Percentiles rank a stretch among this genome's conserved stretches.
phyloP scores from a whole-genome alignment of 2,113 vertebrate genomes.

The Phylloscopus trochilus region DNA sequence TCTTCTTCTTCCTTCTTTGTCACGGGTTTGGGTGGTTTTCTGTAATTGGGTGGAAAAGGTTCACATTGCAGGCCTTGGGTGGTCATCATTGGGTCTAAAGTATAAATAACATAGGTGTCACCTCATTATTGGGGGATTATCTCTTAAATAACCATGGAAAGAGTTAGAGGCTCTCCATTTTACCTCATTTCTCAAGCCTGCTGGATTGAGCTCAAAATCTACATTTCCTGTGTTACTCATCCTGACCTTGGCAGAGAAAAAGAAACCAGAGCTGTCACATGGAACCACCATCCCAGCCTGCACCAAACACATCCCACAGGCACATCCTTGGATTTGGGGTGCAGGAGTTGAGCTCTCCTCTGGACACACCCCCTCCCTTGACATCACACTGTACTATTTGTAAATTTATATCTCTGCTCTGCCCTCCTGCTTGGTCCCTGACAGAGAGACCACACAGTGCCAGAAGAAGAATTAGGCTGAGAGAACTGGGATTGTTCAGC shows the following conservation, averaged over 20 bases:
- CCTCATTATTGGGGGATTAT: no score
- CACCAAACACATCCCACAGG: not conserved
- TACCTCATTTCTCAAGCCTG: not conserved
- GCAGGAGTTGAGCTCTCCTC: not conserved
- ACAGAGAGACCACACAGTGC: no score
- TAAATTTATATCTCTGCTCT: not conserved
- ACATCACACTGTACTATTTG: no score
- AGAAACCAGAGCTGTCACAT: not conserved
- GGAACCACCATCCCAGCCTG: not conserved
- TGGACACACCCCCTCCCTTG: not conserved
- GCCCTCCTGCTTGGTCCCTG: not conserved
- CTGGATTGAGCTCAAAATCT: not conserved
- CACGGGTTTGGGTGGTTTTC: no score
- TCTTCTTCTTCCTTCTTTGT: no score
- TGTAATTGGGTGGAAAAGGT: no score
- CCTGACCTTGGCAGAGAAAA: not conserved
- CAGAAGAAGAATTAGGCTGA: not conserved
- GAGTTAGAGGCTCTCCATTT: no score
- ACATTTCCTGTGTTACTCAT: not conserved
- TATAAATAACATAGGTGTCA: no score
- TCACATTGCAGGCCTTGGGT: fast-evolving
- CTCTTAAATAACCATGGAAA: no score
- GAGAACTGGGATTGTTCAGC: not conserved
- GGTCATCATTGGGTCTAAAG: no score
- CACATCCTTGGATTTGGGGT: not conserved